Percentiles rank a stretch among this genome's conserved stretches.
These are phyloP conservation scores for Eutolmus rufibarbis DNA, from an alignment of 2,888 invertebrate genomes.

Conservation along the genomic window DNA sequence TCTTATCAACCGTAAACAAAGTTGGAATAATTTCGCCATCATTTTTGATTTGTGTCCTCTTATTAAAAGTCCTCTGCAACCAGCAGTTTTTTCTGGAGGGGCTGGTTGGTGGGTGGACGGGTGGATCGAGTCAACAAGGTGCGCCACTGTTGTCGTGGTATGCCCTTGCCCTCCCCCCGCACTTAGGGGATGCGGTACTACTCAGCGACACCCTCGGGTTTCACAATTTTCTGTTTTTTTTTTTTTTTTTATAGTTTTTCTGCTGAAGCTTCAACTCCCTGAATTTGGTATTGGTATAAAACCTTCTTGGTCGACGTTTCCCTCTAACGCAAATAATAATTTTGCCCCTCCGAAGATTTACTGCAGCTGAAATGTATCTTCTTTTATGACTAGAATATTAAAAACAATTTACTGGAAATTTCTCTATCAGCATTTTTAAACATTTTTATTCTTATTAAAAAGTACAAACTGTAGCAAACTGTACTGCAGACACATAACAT, in stretches of 20 bases:
- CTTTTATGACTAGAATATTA: neutral
- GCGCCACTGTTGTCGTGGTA: neutral
- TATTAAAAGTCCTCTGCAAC: slow-evolving; percentile 40
- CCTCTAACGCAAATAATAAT: neutral
- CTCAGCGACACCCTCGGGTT: neutral
- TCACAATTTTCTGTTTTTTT: slow-evolving; percentile 20
- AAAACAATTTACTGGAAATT: neutral
- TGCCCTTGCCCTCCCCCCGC: neutral
- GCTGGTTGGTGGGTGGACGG: neutral
- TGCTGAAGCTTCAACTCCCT: slow-evolving; percentile 24
- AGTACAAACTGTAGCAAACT: neutral
- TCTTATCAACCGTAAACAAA: slow-evolving; percentile 48
- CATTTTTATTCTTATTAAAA: neutral
- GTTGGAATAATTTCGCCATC: slow-evolving; percentile 48
- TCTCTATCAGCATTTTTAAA: neutral
- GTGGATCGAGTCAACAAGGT: neutral
- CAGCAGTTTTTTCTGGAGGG: slow-evolving; percentile 10
- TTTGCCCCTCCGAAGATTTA: neutral
- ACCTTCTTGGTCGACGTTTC: neutral
- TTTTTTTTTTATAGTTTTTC: slow-evolving; percentile 31
- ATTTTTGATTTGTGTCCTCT: slow-evolving; percentile 48
- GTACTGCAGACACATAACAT: neutral
- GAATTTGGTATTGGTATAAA: slow-evolving; percentile 7
- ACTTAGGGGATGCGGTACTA: neutral
- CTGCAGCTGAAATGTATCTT: neutral